Evolutionary conservation across 2,888 invertebrate species (phyloP).

Genomic region (Gastracanthus pulcherrimus): DNA sequence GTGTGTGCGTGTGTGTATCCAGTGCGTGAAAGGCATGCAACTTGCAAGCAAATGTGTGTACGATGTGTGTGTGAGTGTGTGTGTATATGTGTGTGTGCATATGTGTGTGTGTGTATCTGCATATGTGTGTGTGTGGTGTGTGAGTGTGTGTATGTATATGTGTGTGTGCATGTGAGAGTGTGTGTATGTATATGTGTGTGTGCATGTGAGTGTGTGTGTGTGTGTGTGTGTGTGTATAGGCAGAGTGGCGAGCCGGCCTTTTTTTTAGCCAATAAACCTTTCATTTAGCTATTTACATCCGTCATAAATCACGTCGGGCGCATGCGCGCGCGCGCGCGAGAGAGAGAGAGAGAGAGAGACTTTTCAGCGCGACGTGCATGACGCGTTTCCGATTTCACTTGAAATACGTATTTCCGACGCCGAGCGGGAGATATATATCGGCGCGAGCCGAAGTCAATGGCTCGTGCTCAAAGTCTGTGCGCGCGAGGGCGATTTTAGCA

Average conservation of each 20-base stretch:
- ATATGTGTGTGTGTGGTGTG: too few species aligned
- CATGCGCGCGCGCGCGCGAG: conserved; percentile 59
- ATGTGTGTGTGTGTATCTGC: background rate
- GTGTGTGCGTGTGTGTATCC: conserved; percentile 33
- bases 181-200: conserved; percentile 48
- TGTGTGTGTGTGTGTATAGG: conserved; percentile 7
- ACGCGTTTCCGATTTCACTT: conserved; percentile 59
- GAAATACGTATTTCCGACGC: conserved; percentile 45
- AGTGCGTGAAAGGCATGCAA: background rate
- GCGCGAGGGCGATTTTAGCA: conserved; percentile 19
- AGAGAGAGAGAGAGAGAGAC: too few species aligned
- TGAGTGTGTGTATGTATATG: too few species aligned
- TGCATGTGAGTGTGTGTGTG: conserved; percentile 1
- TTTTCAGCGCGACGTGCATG: conserved; percentile 55
- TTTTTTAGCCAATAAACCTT: conserved; percentile 68
- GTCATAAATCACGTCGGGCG: conserved; percentile 66
- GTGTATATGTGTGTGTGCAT: conserved; percentile 51
- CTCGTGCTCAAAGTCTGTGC: background rate
- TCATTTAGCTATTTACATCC: conserved; percentile 70
- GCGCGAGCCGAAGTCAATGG: conserved; percentile 21
- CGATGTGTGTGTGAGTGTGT: background rate
- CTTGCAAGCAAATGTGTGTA: too few species aligned
- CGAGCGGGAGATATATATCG: conserved; percentile 14
- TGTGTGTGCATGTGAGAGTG: background rate
- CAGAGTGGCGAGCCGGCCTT: conserved; percentile 49